These are phyloP conservation scores for Bradypodion ventrale DNA, from an alignment of 2,797 vertebrate genomes.

Conservation along the genomic window DNA sequence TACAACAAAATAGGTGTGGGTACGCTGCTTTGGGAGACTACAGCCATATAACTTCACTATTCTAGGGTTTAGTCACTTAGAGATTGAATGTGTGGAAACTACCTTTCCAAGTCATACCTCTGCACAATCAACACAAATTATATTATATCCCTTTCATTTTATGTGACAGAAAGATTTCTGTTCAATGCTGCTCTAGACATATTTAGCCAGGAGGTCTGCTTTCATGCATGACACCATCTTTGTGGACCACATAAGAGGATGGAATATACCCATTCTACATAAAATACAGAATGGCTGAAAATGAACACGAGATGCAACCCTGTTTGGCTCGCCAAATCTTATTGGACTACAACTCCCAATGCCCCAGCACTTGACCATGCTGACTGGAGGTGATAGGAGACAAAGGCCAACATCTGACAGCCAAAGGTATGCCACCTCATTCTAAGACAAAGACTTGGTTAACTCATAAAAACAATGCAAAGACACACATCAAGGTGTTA, in stretches of 20 bases:
- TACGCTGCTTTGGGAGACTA: not conserved
- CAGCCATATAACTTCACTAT: not conserved
- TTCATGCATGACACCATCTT: not conserved
- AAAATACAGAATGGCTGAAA: not conserved
- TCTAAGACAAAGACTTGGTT: not conserved
- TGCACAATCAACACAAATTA: constrained; percentile 9
- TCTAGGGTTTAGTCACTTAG: constrained; percentile 3
- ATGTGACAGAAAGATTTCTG: no score
- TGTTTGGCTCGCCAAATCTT: not conserved
- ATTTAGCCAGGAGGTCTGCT: not conserved
- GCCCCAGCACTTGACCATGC: no score
- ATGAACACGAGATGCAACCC: not conserved
- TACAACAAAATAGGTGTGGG: not conserved
- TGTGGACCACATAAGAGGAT: not conserved
- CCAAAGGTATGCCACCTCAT: not conserved
- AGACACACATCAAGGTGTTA: not conserved
- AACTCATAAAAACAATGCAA: not conserved
- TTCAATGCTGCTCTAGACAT: not conserved
- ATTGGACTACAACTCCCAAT: no score
- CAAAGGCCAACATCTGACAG: not conserved
- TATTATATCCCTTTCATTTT: not conserved
- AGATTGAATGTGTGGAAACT: no score
- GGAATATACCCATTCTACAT: not conserved
- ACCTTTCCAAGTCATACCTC: constrained; percentile 6
- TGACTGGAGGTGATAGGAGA: not conserved